Conservation (phyloP, 1,140 invertebrate genomes). For the Lucilia cuprina region DNA sequence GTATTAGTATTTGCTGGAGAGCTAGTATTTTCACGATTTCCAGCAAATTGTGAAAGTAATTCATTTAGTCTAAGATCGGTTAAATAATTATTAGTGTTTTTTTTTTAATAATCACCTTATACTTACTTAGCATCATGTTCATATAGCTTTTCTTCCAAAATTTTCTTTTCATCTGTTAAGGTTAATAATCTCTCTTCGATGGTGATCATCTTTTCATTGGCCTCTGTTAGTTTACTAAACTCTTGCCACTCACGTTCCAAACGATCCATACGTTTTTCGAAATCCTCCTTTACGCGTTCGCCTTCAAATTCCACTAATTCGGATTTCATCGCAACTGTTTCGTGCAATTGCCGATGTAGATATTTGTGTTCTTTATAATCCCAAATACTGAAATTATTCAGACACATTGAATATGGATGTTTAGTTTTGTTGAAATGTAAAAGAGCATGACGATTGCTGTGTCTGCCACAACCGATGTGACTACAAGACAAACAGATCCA, state of each 20-base stretch:
- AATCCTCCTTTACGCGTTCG: neutral
- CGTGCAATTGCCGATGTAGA: neutral
- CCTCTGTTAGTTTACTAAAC: neutral
- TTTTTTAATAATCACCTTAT: neutral
- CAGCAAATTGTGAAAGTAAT: neutral
- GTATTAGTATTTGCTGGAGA: too few species aligned
- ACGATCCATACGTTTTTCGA: neutral
- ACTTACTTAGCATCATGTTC: conserved; percentile 31
- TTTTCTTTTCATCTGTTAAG: neutral
- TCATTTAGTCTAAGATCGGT: conserved; percentile 5
- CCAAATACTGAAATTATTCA: conserved; percentile 7
- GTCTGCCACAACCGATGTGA: neutral
- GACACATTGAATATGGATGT: neutral
- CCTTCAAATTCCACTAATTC: neutral
- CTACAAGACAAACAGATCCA: neutral
- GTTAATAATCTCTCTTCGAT: neutral
- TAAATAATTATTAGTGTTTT: too few species aligned
- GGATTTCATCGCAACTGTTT: neutral
- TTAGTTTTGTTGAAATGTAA: neutral
- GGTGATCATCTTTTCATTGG: conserved; percentile 9
- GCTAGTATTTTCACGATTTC: neutral
- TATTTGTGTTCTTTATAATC: neutral
- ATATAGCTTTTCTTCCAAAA: neutral
- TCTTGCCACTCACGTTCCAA: conserved; percentile 7
- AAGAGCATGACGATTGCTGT: neutral